These are phyloP conservation scores for Ctenicera cuprea DNA, from an alignment of 2,888 invertebrate genomes.

Conservation along the genomic window DNA sequence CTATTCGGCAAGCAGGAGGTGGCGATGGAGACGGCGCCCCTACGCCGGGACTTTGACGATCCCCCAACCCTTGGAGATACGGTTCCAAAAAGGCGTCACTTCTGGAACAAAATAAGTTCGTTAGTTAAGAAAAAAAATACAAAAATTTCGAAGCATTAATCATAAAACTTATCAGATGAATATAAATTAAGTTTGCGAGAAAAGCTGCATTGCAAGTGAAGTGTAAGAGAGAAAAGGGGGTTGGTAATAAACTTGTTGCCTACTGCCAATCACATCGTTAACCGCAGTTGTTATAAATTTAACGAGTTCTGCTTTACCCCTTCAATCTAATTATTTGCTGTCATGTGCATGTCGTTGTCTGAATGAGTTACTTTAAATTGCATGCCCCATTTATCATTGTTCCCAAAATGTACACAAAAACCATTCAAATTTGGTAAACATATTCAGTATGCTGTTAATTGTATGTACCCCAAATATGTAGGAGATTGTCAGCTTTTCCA, in stretches of 20 bases:
- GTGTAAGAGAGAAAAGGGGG: slow-evolving; percentile 5
- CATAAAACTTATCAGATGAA: background rate
- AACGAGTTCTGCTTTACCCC: slow-evolving; percentile 35
- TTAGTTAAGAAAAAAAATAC: background rate
- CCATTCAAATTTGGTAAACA: no score
- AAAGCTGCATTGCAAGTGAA: slow-evolving; percentile 8
- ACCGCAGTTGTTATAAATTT: slow-evolving; percentile 15
- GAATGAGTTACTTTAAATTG: slow-evolving; percentile 12
- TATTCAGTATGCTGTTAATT: no score
- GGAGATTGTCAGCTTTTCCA: no score
- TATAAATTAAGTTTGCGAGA: slow-evolving; percentile 2
- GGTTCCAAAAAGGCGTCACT: slow-evolving; percentile 84
- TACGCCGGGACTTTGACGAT: slow-evolving; percentile 66
- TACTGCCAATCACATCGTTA: slow-evolving; percentile 20
- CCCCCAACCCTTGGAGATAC: slow-evolving; percentile 79
- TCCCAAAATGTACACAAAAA: background rate
- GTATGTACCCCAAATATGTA: no score
- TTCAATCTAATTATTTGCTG: slow-evolving; percentile 37
- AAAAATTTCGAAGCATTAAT: background rate
- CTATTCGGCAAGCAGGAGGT: slow-evolving; percentile 68
- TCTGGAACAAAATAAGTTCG: slow-evolving; percentile 74
- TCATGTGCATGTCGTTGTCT: slow-evolving; percentile 18
- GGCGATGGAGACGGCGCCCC: slow-evolving; percentile 72
- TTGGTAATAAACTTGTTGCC: slow-evolving; percentile 30
- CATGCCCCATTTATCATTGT: background rate